Evolutionary conservation across 2,888 invertebrate genomes (phyloP), one percentile per base, ranked within the genome.

Genomic region (Strigamia crassipes): DNA sequence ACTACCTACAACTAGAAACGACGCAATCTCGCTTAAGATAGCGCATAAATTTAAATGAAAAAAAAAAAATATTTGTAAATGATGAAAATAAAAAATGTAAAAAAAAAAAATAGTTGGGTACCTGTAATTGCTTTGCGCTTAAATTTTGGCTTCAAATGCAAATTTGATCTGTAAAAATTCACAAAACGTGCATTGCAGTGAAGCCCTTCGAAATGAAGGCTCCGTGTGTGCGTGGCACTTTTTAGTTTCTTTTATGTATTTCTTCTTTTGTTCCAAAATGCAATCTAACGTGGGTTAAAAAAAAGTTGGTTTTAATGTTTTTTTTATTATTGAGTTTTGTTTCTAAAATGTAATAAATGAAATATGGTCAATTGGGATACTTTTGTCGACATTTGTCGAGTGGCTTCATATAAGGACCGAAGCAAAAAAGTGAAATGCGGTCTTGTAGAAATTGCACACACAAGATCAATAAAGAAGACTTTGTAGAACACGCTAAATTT

Each of bases 401-500:
- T 56, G n/a, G n/a, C 56, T 56, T 56, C 56, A 18, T 56, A 56
- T 56, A 18, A 56, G 21, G 18, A 27, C 27, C 31, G 31, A 13
- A 73, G 31, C 12, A 27, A 27, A 73, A 31, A 73, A 73, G 27
- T 27, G 73, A 31, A 73, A 56, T 56, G 15, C 56, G 56, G 56
- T 56, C n/a, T 56, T 18, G n/a, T 9, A 56, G 18, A 56, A 46
- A 46, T 13, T 46, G 56, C 56, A 56, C 56, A 56, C 56, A 18
- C 56, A 56, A 56, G 73, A 73, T 73, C 73, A 73, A 73, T 73
- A 73, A 73, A n/a, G 73, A 73, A 73, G 73, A 73, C 73, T 27
- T 73, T 31, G 73, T n/a, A 18, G 56, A 56, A 56, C 56, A 56
- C 9, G 73, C 73, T 73, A 73, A 73, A 73, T 73, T 73, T 73